Percentiles rank a stretch among this genome's conserved stretches.
These are phyloP conservation scores for Toxotes lorentzi DNA, from an alignment of 2,797 vertebrate genomes.

Conservation along the genomic window DNA sequence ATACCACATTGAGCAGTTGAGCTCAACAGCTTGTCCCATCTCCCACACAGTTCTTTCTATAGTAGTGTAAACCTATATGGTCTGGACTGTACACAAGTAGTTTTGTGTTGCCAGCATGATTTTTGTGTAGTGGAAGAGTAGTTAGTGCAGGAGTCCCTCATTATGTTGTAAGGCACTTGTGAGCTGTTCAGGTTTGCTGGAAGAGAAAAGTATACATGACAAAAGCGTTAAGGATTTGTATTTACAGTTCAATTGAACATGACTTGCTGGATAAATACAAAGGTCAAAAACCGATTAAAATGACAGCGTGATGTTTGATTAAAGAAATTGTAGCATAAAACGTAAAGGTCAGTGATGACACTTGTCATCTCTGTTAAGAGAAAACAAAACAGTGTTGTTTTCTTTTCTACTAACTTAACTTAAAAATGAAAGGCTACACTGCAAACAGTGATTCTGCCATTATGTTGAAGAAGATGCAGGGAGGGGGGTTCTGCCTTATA, in stretches of 20 bases:
- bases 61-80: not conserved
- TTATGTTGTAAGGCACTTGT: not conserved
- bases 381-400: not conserved
- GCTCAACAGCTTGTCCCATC: slow-evolving; percentile 6
- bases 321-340: not conserved
- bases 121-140: not conserved
- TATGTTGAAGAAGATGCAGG: not conserved
- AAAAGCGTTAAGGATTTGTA: not conserved
- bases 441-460: not conserved
- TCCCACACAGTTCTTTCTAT: too few species aligned
- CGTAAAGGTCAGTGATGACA: slow-evolving; percentile 3
- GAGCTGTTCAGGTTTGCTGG: not conserved
- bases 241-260: not conserved
- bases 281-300: not conserved
- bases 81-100: not conserved
- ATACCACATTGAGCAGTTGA: slow-evolving; percentile 9
- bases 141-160: not conserved
- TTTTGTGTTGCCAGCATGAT: slow-evolving; percentile 1
- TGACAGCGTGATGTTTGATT: not conserved
- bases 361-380: not conserved
- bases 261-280: not conserved
- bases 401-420: not conserved
- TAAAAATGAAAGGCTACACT: not conserved
- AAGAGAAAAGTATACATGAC: not conserved
- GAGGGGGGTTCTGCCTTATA: not conserved